phyloP scores from a whole-genome alignment of 2,888 invertebrate species.

The Nephrotoma appendiculata region DNA sequence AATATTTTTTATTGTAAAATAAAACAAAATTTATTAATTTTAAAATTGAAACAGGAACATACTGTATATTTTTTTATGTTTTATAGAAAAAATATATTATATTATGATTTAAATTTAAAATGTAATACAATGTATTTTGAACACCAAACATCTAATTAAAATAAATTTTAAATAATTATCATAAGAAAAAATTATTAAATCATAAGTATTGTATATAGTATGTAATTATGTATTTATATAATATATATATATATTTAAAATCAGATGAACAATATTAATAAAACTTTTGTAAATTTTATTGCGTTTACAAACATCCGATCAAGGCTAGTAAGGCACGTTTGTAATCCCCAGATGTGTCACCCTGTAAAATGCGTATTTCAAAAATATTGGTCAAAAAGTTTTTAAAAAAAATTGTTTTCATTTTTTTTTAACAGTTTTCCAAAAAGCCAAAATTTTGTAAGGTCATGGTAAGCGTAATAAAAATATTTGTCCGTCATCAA shows the following conservation, averaged over 20 bases:
- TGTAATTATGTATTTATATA: background rate
- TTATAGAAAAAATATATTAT: background rate
- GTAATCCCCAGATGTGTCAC: constrained; percentile 88
- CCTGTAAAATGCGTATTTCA: constrained; percentile 44
- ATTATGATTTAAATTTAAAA: background rate
- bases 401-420: constrained; percentile 9
- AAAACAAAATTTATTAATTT: background rate
- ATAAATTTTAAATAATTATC: background rate
- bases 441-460: background rate
- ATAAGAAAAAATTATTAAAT: constrained; percentile 1
- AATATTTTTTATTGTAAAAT: background rate
- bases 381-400: background rate
- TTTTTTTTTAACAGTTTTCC: constrained; percentile 9
- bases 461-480: background rate
- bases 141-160: background rate
- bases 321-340: constrained; percentile 77
- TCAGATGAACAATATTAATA: background rate
- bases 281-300: background rate
- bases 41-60: background rate
- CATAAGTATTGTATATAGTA: background rate
- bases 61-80: background rate
- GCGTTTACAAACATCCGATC: constrained; percentile 35
- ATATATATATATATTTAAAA: background rate
- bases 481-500: background rate
- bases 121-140: constrained; percentile 1